Conservation (phyloP, 92 coral and sea anemone genomes). For the Phymanthus crucifer region DNA sequence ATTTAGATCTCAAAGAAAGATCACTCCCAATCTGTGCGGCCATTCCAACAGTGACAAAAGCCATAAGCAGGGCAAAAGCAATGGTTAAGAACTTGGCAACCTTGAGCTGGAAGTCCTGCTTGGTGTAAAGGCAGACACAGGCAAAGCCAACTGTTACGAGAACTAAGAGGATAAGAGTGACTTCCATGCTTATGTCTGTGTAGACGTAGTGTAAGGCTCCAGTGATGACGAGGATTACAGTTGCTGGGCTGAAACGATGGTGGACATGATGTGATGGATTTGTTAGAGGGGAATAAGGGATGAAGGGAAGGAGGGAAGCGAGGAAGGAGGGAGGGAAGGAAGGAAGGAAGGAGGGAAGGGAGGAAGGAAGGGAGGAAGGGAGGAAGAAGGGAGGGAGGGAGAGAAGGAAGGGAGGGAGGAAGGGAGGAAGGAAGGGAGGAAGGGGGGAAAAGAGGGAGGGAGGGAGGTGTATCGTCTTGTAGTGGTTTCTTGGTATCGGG, state of each 20-base stretch:
- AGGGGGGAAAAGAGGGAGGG: background rate
- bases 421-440: background rate
- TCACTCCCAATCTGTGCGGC: slow-evolving; percentile 69
- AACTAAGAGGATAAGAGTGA: slow-evolving; percentile 39
- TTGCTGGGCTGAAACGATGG: slow-evolving; percentile 77
- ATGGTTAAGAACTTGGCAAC: slow-evolving; percentile 78
- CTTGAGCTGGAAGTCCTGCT: slow-evolving; percentile 93
- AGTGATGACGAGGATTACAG: slow-evolving; percentile 78
- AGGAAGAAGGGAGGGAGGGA: background rate
- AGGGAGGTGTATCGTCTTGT: no score
- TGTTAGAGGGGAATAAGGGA: background rate
- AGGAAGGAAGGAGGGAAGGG: background rate
- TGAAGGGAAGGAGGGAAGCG: background rate
- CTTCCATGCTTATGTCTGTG: background rate
- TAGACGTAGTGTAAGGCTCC: slow-evolving; percentile 63
- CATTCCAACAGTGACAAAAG: slow-evolving; percentile 70
- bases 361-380: background rate
- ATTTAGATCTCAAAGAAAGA: slow-evolving; percentile 14
- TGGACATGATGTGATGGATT: background rate
- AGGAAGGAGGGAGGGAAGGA: background rate
- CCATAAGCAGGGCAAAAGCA: slow-evolving; percentile 79
- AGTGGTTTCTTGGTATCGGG: no score
- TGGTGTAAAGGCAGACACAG: slow-evolving; percentile 77
- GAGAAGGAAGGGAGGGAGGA: background rate
- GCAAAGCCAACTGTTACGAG: slow-evolving; percentile 58